Percentiles rank a stretch among this genome's conserved stretches.
Conservation (phyloP, 1,140 invertebrate genomes). For the Scaptomyza pallida region DNA sequence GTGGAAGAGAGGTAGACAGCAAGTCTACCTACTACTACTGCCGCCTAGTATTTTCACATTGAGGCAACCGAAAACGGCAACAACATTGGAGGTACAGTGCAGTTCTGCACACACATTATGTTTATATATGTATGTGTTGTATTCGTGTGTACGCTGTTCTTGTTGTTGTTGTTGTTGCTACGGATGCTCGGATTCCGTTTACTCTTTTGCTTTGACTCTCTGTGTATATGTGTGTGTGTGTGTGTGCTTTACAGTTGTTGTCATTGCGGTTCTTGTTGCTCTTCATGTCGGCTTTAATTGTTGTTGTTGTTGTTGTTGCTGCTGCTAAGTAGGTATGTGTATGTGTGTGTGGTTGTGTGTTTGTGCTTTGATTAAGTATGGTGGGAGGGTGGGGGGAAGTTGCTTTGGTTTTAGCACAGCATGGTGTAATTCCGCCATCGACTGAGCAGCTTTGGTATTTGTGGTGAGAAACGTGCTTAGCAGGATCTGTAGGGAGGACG, state of each 20-base stretch:
- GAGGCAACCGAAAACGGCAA: slow-evolving; percentile 60
- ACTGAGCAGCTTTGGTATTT: slow-evolving; percentile 45
- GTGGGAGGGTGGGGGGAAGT: slow-evolving; percentile 7
- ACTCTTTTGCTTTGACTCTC: slow-evolving; percentile 56
- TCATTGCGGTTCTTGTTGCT: slow-evolving; percentile 74
- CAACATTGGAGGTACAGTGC: slow-evolving; percentile 66
- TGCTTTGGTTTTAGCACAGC: slow-evolving; percentile 29
- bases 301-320: slow-evolving; percentile 21
- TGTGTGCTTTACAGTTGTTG: slow-evolving; percentile 67
- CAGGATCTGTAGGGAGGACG: slow-evolving; percentile 45
- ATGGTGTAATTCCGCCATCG: slow-evolving; percentile 23
- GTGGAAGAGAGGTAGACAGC: slow-evolving; percentile 66
- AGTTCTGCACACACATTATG: slow-evolving; percentile 67
- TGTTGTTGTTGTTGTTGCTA: slow-evolving; percentile 41
- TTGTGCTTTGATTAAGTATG: slow-evolving; percentile 40
- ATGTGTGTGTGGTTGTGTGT: slow-evolving; percentile 32
- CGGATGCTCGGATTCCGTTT: slow-evolving; percentile 68
- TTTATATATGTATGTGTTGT: slow-evolving; percentile 25
- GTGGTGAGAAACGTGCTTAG: slow-evolving; percentile 58
- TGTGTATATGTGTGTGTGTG: not conserved
- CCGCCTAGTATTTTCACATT: slow-evolving; percentile 57
- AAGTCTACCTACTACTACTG: slow-evolving; percentile 61
- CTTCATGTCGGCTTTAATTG: slow-evolving; percentile 52
- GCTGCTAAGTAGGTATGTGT: slow-evolving; percentile 44
- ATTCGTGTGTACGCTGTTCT: too few relatives aligned